Evolutionary conservation across 2,797 vertebrate species (phyloP).

Genomic region (Sebastes matsubarae): DNA sequence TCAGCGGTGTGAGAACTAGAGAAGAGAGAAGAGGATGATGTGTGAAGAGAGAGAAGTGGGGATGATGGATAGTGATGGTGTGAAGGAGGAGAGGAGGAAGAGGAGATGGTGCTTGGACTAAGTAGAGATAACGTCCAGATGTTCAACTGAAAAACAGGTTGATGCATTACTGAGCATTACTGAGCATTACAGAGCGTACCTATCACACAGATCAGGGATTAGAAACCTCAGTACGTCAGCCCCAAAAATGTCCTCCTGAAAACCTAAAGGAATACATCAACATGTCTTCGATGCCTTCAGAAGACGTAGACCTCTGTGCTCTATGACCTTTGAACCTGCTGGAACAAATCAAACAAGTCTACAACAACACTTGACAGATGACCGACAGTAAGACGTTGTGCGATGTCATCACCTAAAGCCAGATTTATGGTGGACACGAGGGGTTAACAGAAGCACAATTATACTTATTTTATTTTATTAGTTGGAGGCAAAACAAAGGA

Average conservation of each 20-base stretch:
- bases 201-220: background rate
- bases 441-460: too few relatives aligned
- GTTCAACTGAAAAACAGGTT: background rate
- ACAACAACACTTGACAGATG: background rate
- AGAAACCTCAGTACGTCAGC: background rate
- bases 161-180: background rate
- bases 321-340: background rate
- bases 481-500: too few relatives aligned
- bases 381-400: background rate
- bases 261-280: background rate
- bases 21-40: background rate
- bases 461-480: too few relatives aligned
- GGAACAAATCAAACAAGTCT: background rate
- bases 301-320: background rate
- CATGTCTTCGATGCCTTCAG: background rate
- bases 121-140: background rate
- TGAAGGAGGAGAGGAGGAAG: background rate
- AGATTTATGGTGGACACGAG: too few relatives aligned
- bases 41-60: slow-evolving; percentile 4
- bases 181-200: background rate
- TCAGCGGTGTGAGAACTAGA: fast-evolving
- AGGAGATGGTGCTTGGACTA: background rate
- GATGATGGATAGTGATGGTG: background rate
- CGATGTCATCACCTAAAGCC: too few relatives aligned
- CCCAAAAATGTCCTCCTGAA: background rate